Percentiles rank a stretch among this genome's conserved stretches.
phyloP scores from a whole-genome alignment of 2,888 invertebrate genomes.

The Acronicta leporina region DNA sequence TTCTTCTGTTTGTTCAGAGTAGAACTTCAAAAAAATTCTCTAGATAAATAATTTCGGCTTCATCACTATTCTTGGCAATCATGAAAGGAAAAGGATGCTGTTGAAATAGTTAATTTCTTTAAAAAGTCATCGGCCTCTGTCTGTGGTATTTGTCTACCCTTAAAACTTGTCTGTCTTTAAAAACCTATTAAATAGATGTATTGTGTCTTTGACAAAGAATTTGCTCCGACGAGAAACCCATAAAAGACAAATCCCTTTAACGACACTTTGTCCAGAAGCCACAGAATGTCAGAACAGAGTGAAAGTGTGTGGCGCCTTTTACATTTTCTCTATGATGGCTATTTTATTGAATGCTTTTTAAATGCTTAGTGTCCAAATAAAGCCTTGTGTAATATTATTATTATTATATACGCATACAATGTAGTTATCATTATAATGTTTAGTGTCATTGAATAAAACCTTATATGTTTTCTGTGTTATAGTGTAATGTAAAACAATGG shows the following conservation, averaged over 20 bases:
- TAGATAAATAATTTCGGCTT: background rate
- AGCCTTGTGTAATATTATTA: no score
- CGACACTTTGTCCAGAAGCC: slow-evolving; percentile 64
- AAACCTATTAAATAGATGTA: slow-evolving; percentile 30
- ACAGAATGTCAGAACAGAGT: slow-evolving; percentile 54
- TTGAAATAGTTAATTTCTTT: background rate
- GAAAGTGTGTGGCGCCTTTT: slow-evolving; percentile 44
- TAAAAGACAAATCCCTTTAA: slow-evolving; percentile 67
- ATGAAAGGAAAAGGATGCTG: background rate
- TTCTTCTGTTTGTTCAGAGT: no score
- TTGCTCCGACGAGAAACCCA: slow-evolving; percentile 56
- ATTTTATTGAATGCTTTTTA: slow-evolving; percentile 10
- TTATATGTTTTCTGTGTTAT: background rate
- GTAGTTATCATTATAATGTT: no score
- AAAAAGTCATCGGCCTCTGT: slow-evolving; percentile 6
- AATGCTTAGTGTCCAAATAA: background rate
- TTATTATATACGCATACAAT: no score
- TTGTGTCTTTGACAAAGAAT: slow-evolving; percentile 42
- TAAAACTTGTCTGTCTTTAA: slow-evolving; percentile 9
- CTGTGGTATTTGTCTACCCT: background rate
- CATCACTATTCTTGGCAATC: background rate
- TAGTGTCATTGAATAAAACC: no score
- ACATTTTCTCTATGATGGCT: slow-evolving; percentile 9
- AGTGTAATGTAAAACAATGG: background rate
- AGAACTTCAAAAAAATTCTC: no score